phyloP scores from a whole-genome alignment of 2,888 invertebrate genomes.

The Stenurella melanura region DNA sequence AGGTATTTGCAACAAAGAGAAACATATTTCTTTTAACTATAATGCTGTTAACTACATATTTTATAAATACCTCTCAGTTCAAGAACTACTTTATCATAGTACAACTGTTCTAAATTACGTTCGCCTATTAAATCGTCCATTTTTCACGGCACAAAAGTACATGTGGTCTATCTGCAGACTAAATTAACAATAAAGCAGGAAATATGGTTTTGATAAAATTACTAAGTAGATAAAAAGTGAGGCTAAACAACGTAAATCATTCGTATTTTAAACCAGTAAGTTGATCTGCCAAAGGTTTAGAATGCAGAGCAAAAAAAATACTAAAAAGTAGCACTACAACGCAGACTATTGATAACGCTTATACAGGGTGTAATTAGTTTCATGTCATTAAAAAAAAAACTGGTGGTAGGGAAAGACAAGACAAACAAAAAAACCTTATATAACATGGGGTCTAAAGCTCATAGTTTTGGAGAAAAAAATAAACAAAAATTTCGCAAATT shows the following conservation, averaged over 20 bases:
- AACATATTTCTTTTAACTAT: too few species aligned
- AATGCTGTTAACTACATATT: too few species aligned
- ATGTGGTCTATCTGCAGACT: background rate
- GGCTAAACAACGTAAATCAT: background rate
- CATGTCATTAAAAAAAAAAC: too few species aligned
- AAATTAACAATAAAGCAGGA: constrained; percentile 30
- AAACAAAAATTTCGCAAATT: too few species aligned
- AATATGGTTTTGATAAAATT: constrained; percentile 31
- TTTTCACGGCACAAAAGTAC: background rate
- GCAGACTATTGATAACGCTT: too few species aligned
- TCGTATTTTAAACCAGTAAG: constrained; percentile 8
- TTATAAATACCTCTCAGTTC: constrained; percentile 52
- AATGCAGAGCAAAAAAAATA: background rate
- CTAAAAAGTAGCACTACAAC: too few species aligned
- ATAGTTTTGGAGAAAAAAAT: too few species aligned
- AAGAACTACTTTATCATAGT: constrained; percentile 53
- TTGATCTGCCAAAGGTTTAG: background rate
- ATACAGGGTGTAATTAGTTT: too few species aligned
- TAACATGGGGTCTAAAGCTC: too few species aligned
- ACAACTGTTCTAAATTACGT: constrained; percentile 33
- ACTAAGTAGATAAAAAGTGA: constrained; percentile 5
- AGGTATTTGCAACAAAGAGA: too few species aligned
- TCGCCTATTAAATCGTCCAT: constrained; percentile 8
- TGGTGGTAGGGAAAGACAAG: too few species aligned
- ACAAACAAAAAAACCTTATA: too few species aligned